These are phyloP conservation scores for Mormyrus proboscirostris DNA, from an alignment of 2,797 vertebrate genomes.

Conservation along the genomic window DNA sequence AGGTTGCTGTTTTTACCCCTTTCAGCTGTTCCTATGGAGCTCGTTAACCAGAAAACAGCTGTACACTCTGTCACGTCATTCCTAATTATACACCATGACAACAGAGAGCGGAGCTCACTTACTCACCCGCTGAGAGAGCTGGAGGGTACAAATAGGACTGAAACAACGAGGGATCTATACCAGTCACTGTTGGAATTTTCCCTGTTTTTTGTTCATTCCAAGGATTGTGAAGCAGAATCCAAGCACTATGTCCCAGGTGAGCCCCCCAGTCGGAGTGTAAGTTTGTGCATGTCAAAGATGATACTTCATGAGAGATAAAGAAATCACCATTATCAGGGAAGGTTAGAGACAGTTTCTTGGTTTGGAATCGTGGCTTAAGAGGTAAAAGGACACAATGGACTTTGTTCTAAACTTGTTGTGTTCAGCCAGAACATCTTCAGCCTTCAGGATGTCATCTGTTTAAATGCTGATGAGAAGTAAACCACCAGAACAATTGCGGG, in stretches of 20 bases:
- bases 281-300: constrained; percentile 24
- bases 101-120: constrained; percentile 47
- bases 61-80: constrained; percentile 32
- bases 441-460: background rate
- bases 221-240: background rate
- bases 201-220: background rate
- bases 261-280: constrained; percentile 38
- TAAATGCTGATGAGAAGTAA: background rate
- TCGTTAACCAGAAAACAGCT: constrained; percentile 6
- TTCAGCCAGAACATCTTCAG: background rate
- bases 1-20: constrained; percentile 8
- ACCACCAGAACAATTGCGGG: background rate
- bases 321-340: constrained; percentile 1
- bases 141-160: constrained; percentile 5
- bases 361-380: background rate
- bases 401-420: background rate
- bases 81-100: constrained; percentile 32
- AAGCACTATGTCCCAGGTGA: constrained; percentile 21
- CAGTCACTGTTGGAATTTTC: background rate
- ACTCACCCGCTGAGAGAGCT: constrained; percentile 40
- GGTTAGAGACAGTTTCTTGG: constrained; percentile 18
- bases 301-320: background rate
- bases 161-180: background rate
- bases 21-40: constrained; percentile 20
- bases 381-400: background rate